A percentile compares a stretch with the other conserved stretches of the same genome.
These are phyloP conservation scores for Chrysocyon brachyurus DNA, from an alignment of 2,797 vertebrate species.

Conservation along the genomic window DNA sequence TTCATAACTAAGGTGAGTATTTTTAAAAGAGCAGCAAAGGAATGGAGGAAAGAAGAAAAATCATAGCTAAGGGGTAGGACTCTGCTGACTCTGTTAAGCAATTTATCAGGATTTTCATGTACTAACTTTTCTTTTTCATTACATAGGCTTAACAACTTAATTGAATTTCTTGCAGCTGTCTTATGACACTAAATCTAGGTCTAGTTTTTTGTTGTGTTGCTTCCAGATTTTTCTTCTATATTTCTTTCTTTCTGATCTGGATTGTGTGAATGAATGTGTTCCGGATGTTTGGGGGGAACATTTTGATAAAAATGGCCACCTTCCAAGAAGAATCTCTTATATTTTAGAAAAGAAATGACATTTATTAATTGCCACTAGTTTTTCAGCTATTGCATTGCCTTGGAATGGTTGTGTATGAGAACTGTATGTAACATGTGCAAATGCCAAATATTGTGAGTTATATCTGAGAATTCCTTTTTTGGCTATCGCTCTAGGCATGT, in stretches of 20 bases:
- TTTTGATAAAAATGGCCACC: conserved; percentile 53
- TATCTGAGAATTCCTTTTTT: conserved; percentile 54
- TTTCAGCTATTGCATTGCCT: conserved; percentile 51
- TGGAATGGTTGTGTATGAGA: conserved; percentile 49
- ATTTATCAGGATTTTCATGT: conserved; percentile 4
- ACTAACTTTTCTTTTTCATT: conserved; percentile 52
- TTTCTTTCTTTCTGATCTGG: conserved; percentile 3
- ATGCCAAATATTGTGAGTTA: conserved; percentile 51
- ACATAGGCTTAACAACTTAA: conserved; percentile 50
- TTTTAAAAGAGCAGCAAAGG: conserved; percentile 44
- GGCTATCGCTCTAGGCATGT: conserved; percentile 34
- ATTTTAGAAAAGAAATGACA: conserved; percentile 52
- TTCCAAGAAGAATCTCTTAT: conserved; percentile 46
- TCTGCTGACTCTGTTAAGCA: not conserved
- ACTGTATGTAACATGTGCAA: conserved; percentile 57
- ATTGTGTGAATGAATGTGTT: conserved; percentile 45
- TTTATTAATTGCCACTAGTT: conserved; percentile 12
- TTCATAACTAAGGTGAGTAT: conserved; percentile 47
- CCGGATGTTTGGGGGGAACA: not conserved
- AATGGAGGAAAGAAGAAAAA: conserved; percentile 12
- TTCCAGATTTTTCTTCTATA: conserved; percentile 53
- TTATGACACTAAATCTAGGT: not conserved
- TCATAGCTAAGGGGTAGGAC: not conserved
- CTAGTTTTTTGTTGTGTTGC: not conserved
- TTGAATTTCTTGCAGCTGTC: conserved; percentile 50